Base-by-base conservation (phyloP, 2,888 invertebrate species). In the Pomacea canaliculata region DNA sequence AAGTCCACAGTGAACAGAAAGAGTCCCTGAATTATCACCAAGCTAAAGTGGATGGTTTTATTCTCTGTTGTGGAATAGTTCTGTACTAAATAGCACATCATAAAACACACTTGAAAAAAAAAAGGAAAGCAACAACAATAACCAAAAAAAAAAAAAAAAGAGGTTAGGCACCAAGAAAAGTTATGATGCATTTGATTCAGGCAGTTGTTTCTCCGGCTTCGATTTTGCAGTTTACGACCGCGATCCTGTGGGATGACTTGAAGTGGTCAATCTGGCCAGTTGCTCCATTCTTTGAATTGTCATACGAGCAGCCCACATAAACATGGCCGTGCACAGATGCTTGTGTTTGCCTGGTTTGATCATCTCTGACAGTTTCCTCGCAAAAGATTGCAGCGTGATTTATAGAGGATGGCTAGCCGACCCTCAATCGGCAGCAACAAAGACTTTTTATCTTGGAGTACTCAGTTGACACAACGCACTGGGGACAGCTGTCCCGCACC, bases 261-360 rank as follows among this genome's bases (percentile, higher is more conserved):
- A 68, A 73, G 73, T 68, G 68, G 68, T 37, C 73, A 73, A 73
- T 60, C 51, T 73, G 67, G 68, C 60, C 27, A 27, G 48, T 49
- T 5, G 18, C 49, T 23, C 19, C 7, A 56, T 18, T 37, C 71
- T 62, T 48, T 71, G 71, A 62, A 62, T 71, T 62, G 48, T 59
- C 56, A 18, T 13, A 18, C 59, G 16, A 59, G 27, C 18, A 49
- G 10, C 37, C 27, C 12, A 10, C 19, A 7, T n/a, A 23, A 37
- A 70, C 13, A 13, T 46, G 51, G 46, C 66, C 27, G 60, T 49
- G 27, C 51, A 67, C 73, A 73, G 73, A 73, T 73, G 73, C 37
- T 65, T 46, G 59, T 73, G 68, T 73, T 73, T 73, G 67, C 66
- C 46, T 19, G 23, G 73, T 68, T 68, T 73, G 73, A 73, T 73